These are phyloP conservation scores for Falco concolor DNA, from an alignment of 2,797 vertebrate species.

Conservation along the genomic window DNA sequence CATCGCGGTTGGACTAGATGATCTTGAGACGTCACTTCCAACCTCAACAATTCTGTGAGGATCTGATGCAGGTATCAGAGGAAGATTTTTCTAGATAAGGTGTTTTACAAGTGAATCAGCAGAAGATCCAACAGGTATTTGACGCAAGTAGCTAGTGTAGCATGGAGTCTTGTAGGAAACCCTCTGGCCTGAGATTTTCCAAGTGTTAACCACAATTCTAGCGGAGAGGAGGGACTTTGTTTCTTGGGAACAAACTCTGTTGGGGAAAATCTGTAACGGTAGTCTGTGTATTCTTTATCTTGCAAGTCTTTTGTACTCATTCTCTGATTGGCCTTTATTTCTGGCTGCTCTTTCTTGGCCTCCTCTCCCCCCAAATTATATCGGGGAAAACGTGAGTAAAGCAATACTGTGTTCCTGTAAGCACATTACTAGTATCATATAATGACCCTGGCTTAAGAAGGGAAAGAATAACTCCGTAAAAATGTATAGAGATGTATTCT, in stretches of 20 bases:
- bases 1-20: fast-evolving
- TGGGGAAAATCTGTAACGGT: neutral
- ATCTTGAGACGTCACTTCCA: neutral
- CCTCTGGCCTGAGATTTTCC: neutral
- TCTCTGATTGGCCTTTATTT: neutral
- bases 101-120: neutral
- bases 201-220: neutral
- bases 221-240: neutral
- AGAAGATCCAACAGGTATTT: neutral
- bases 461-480: neutral
- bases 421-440: neutral
- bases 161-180: neutral
- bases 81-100: neutral
- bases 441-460: neutral
- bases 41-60: neutral
- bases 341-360: neutral
- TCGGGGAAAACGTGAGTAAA: neutral
- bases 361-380: neutral
- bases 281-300: neutral
- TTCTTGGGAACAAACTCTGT: neutral
- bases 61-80: neutral
- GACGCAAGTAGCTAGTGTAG: neutral
- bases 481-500: neutral
- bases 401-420: neutral
- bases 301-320: neutral